Evolutionary conservation across 2,888 invertebrate species (phyloP), one percentile per base, ranked within the genome.

Genomic region (Ennomos quercinarius): DNA sequence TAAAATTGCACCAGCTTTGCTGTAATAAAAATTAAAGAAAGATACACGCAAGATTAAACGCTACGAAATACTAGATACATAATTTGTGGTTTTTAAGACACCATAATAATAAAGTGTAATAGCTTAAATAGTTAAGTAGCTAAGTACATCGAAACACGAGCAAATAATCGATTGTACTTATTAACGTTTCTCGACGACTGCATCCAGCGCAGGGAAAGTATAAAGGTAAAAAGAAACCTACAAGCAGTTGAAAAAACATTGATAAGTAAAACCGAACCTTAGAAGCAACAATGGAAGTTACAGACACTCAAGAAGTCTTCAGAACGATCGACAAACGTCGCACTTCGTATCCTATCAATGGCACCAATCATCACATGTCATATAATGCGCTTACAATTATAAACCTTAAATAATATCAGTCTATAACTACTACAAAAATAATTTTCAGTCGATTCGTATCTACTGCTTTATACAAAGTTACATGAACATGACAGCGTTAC

Each of bases 281-380:
- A 64, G 65, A 67, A 87, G 89, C 90, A 90, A 89, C 87, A 86
- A 87, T 89, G 90, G 89, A 91, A 91, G 89, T 87, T 77, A 83
- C 76, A 84, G 82, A 83, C 83, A 80, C 80, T 79, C 84, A 72
- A 80, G 79, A 84, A 84, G 83, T 78, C 72, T 76, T 75, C 77
- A 76, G 83, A 83, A 79, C 74, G 84, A 78, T 79, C 84, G 75
- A 78, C 84, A 78, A 73, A 79, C 78, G 62, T 85, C 79, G 83
- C 87, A 84, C 83, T 83, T 83, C 89, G 84, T 91, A 89, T 84
- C 78, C 91, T 91, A 91, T 88, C 91, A 91, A 90, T 92, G 91
- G 91, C 91, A 92, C 91, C 91, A 86, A 87, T 89, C 91, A 92
- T 92, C 91, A 91, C 91, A 91, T 89, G 86, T 90, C 83, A 90